Percentiles rank a stretch among this genome's conserved stretches.
Conservation (phyloP, 1,140 invertebrate genomes). For the Penaeus vannamei region DNA sequence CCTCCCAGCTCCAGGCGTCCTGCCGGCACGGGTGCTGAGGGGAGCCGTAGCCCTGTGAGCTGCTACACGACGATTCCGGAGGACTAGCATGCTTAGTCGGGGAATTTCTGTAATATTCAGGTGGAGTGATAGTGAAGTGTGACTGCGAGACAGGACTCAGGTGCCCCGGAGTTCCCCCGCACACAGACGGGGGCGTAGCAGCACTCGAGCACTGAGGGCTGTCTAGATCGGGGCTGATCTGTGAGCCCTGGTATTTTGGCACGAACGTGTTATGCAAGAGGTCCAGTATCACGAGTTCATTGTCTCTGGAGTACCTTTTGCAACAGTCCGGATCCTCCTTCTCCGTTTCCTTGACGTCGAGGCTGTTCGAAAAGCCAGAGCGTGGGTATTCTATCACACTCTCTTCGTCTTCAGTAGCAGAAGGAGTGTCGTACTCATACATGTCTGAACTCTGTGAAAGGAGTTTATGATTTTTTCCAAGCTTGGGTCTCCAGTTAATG, state of each 20-base stretch:
- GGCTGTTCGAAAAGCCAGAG: background rate
- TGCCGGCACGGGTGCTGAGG: background rate
- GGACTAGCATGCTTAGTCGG: background rate
- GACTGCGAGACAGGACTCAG: background rate
- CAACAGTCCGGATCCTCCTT: background rate
- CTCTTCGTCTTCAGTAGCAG: slow-evolving; percentile 20
- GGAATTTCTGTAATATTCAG: slow-evolving; percentile 40
- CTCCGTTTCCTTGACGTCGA: background rate
- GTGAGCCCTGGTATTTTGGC: background rate
- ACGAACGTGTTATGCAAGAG: slow-evolving; percentile 6
- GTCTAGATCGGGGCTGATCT: background rate
- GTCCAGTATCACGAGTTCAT: slow-evolving; percentile 46
- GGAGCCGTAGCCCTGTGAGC: background rate
- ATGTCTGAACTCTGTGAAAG: slow-evolving; percentile 1
- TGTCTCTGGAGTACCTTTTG: slow-evolving; percentile 39
- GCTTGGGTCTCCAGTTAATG: slow-evolving; percentile 55
- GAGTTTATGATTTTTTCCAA: slow-evolving; percentile 42
- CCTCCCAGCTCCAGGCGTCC: background rate
- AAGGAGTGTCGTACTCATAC: slow-evolving; percentile 6
- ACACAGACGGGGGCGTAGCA: background rate
- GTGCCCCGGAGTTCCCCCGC: slow-evolving; percentile 2
- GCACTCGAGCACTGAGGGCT: background rate
- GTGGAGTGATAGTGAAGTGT: slow-evolving; percentile 25
- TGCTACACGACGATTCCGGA: background rate
- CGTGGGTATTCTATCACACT: background rate